Evolutionary conservation across 2,113 vertebrate genomes (phyloP).

Genomic region (Willisornis vidua): DNA sequence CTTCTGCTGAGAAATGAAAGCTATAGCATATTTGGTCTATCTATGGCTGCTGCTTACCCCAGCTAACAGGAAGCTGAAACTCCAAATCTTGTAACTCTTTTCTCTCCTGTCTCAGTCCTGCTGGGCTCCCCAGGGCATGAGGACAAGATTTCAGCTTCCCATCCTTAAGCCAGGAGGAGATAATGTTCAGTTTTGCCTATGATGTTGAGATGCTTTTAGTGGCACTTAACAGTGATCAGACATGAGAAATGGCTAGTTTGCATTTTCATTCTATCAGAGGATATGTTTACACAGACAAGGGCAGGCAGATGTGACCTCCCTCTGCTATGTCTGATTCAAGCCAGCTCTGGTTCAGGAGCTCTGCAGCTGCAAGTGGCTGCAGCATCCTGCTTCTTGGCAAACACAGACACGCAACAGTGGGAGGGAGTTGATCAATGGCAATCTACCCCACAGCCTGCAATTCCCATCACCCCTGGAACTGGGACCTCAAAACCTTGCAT

Average conservation of each 20-base stretch:
- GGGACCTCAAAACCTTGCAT: not conserved
- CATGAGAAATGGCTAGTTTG: not conserved
- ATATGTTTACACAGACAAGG: conserved; percentile 15
- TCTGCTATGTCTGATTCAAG: not conserved
- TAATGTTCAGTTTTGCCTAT: not conserved
- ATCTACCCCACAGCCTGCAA: not conserved
- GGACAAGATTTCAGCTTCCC: not conserved
- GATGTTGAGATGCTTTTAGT: not conserved
- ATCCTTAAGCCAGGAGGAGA: not conserved
- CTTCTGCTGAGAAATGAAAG: not conserved
- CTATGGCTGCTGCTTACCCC: not conserved
- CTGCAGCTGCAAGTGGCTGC: not conserved
- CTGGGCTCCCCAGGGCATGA: not conserved
- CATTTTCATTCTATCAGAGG: conserved; percentile 11
- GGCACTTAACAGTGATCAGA: not conserved
- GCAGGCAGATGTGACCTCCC: not conserved
- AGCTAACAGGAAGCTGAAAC: not conserved
- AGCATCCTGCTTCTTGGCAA: not conserved
- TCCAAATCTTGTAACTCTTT: not conserved
- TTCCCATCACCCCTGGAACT: not conserved
- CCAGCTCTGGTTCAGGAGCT: not conserved
- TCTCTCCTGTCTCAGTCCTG: not conserved
- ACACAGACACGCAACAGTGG: not conserved
- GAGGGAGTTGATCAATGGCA: not conserved
- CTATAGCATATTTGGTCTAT: not conserved